Conservation (phyloP, 2,888 invertebrate species). For the Hemaris fuciformis region DNA sequence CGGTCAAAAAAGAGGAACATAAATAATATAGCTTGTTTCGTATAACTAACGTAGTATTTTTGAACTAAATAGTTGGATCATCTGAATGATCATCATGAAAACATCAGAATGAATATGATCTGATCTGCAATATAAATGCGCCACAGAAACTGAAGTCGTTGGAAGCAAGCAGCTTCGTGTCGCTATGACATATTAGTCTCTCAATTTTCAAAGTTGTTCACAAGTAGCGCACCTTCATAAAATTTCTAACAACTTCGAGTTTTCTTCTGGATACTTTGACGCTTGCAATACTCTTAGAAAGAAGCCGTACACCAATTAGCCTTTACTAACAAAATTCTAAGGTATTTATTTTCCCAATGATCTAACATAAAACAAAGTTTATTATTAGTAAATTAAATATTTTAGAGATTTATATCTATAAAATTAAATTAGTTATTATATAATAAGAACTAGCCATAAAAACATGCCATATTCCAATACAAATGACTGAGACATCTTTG, state of each 20-base stretch:
- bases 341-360: too few relatives aligned
- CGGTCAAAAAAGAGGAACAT: background rate
- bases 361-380: too few relatives aligned
- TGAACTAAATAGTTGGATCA: background rate
- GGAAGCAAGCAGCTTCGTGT: conserved; percentile 9
- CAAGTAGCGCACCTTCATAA: background rate
- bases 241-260: background rate
- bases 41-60: too few relatives aligned
- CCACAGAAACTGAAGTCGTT: conserved; percentile 8
- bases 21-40: too few relatives aligned
- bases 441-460: too few relatives aligned
- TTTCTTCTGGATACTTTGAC: background rate
- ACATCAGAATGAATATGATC: too few relatives aligned
- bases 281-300: background rate
- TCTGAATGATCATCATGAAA: too few relatives aligned
- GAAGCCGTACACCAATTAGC: background rate
- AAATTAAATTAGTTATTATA: too few relatives aligned
- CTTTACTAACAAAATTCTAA: background rate
- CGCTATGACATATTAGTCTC: conserved; percentile 6
- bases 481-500: too few relatives aligned
- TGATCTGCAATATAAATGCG: conserved; percentile 6
- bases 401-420: too few relatives aligned
- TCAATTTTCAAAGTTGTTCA: conserved; percentile 5
- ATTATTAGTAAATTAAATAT: too few relatives aligned
- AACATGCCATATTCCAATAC: too few relatives aligned